Conservation (phyloP, 2,113 vertebrate genomes). For the Glaucomys volans region DNA sequence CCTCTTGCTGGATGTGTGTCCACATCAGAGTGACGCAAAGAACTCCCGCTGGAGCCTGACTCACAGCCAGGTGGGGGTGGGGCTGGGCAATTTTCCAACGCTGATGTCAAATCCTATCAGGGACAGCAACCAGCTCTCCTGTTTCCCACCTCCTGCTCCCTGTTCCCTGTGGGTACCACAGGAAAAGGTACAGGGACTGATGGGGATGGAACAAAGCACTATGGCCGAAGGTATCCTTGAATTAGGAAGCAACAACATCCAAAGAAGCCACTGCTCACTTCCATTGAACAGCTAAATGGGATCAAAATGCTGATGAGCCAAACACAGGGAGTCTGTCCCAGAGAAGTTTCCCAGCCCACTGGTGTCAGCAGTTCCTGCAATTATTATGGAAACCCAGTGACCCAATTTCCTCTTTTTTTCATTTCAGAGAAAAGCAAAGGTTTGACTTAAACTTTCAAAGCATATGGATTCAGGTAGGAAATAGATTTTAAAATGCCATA, state of each 20-base stretch:
- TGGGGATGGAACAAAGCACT: not conserved
- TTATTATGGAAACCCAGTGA: constrained; percentile 59
- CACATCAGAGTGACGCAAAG: not conserved
- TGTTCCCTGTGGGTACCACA: too few relatives aligned
- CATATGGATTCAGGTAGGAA: not conserved
- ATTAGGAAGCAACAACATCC: not conserved
- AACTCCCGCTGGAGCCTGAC: not conserved
- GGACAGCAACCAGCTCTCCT: not conserved
- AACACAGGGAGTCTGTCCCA: not conserved
- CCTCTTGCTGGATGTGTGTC: not conserved
- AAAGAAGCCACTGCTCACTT: not conserved
- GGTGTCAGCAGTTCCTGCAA: not conserved
- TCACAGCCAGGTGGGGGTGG: not conserved
- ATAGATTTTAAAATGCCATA: not conserved
- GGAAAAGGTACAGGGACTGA: not conserved
- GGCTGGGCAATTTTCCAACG: not conserved
- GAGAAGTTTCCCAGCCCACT: not conserved
- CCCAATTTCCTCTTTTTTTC: constrained; percentile 59
- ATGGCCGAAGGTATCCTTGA: not conserved
- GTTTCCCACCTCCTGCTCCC: too few relatives aligned
- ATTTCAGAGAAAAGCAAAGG: constrained; percentile 3
- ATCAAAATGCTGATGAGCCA: not conserved
- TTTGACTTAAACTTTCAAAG: constrained; percentile 37
- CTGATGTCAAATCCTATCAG: not conserved
- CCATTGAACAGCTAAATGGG: not conserved